These are phyloP conservation scores for Corynorhinus townsendii DNA, from an alignment of 2,113 vertebrate genomes.

Conservation along the genomic window DNA sequence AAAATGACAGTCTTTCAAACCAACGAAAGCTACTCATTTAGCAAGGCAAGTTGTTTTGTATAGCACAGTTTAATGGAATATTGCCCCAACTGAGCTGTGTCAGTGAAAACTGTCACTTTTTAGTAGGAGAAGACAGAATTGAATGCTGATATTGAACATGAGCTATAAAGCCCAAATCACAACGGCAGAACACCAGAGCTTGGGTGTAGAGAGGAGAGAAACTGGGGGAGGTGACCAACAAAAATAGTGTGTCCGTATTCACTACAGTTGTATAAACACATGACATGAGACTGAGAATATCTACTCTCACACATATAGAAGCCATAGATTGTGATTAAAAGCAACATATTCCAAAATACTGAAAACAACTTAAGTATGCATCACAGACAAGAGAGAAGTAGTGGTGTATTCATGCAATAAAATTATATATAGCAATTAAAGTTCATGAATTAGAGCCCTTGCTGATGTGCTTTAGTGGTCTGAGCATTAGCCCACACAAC, in stretches of 20 bases:
- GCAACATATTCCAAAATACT: not conserved
- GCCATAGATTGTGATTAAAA: not conserved
- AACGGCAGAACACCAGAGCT: not conserved
- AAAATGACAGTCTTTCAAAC: conserved; percentile 4
- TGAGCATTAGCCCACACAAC: no score
- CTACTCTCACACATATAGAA: not conserved
- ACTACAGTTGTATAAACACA: not conserved
- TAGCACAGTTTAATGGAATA: not conserved
- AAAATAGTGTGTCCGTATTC: not conserved
- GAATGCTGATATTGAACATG: not conserved
- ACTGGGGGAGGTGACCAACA: not conserved
- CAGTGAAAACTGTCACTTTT: not conserved
- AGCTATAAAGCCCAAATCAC: not conserved
- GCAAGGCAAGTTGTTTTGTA: not conserved
- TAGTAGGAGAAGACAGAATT: not conserved
- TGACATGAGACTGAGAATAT: not conserved
- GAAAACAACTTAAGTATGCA: not conserved
- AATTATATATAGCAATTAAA: not conserved
- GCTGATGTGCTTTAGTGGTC: no score
- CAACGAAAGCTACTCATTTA: not conserved
- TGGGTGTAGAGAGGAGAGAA: not conserved
- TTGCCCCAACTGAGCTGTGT: not conserved
- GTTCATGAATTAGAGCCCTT: not conserved
- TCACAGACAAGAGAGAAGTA: not conserved
- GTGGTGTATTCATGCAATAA: not conserved